Percentiles rank a stretch among this genome's conserved stretches.
Evolutionary conservation across 2,888 invertebrate species (phyloP).

Genomic region (Carpatolechia fugitivella): DNA sequence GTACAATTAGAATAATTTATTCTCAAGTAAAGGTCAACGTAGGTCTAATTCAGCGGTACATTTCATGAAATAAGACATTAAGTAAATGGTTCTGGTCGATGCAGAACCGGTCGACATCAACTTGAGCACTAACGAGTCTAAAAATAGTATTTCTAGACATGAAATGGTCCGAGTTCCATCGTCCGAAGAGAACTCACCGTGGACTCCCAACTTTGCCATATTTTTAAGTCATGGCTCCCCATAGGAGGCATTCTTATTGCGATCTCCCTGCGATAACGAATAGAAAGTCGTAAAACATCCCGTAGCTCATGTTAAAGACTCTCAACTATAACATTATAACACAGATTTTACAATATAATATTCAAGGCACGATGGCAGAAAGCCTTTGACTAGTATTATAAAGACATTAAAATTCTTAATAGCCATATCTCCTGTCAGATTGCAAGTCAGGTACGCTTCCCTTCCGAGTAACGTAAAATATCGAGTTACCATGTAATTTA

Average conservation of each 20-base stretch:
- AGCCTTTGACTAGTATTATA: conserved; percentile 15
- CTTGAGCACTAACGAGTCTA: conserved; percentile 28
- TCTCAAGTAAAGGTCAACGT: conserved; percentile 19
- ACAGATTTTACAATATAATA: conserved; percentile 4
- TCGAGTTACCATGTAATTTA: conserved; percentile 29
- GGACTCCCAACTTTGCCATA: conserved; percentile 18
- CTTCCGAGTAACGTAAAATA: conserved; percentile 36
- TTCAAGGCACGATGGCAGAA: conserved; percentile 10
- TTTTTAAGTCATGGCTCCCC: conserved; percentile 12
- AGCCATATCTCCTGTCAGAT: conserved; percentile 23
- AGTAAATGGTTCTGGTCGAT: conserved; percentile 23
- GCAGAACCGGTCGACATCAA: conserved; percentile 30
- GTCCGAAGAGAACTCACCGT: conserved; percentile 22
- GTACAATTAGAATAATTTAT: conserved; percentile 20
- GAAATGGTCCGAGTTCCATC: conserved; percentile 18
- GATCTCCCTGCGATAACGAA: conserved; percentile 10
- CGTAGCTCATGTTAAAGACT: background rate
- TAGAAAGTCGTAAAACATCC: background rate
- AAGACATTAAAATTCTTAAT: conserved; percentile 31
- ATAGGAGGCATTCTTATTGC: conserved; percentile 15
- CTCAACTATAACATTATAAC: background rate
- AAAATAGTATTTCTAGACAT: conserved; percentile 27
- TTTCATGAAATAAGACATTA: conserved; percentile 33
- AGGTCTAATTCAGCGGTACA: conserved; percentile 7
- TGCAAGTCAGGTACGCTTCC: conserved; percentile 26